These are phyloP conservation scores for Monomorium pharaonis DNA, from an alignment of 1,140 invertebrate species.

Conservation along the genomic window DNA sequence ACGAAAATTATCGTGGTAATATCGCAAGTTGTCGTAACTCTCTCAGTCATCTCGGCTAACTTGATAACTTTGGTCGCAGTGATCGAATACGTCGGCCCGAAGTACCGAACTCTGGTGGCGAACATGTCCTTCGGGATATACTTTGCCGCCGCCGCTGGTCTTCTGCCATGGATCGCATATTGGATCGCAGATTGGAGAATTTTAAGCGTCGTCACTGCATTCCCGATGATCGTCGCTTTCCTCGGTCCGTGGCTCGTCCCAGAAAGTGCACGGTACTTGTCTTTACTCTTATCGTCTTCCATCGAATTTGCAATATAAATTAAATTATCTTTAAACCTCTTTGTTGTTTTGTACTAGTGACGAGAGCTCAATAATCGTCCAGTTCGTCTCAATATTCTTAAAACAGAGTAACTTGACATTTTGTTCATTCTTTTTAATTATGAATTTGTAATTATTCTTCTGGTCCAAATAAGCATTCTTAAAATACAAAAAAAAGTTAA, in stretches of 20 bases:
- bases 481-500: too few species aligned
- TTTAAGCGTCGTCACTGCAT: slow-evolving; percentile 90
- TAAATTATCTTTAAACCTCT: neutral
- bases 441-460: too few species aligned
- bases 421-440: too few species aligned
- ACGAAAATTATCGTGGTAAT: neutral
- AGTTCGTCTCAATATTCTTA: too few species aligned
- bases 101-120: slow-evolving; percentile 93
- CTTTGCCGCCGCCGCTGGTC: slow-evolving; percentile 91
- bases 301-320: slow-evolving; percentile 24
- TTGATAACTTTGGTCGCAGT: slow-evolving; percentile 85
- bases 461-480: too few species aligned
- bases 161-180: slow-evolving; percentile 93
- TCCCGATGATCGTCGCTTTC: slow-evolving; percentile 89
- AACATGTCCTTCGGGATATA: slow-evolving; percentile 96
- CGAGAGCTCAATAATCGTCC: too few species aligned
- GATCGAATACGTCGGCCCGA: slow-evolving; percentile 94
- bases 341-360: too few species aligned
- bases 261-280: slow-evolving; percentile 90
- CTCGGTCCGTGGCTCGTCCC: slow-evolving; percentile 91
- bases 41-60: too few species aligned
- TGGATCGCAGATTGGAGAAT: slow-evolving; percentile 91
- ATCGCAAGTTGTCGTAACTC: neutral
- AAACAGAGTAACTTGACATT: too few species aligned
- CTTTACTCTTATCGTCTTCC: neutral